These are phyloP conservation scores for Fabriciana adippe DNA, from an alignment of 2,888 invertebrate genomes.

Conservation along the genomic window DNA sequence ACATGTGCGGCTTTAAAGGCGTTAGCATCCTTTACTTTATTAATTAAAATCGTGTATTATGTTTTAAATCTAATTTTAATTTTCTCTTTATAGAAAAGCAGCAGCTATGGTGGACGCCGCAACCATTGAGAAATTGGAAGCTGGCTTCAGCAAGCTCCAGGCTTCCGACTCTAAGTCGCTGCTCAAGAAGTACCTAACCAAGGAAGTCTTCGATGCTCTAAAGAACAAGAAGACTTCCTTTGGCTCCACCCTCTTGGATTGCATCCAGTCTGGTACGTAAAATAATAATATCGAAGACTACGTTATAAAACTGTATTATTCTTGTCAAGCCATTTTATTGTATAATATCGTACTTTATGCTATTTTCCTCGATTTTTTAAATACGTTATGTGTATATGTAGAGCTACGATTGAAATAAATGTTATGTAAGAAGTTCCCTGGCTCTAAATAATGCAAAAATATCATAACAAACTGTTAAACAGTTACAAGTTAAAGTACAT, in stretches of 20 bases:
- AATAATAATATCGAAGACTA: background rate
- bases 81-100: conserved; percentile 84
- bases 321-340: conserved; percentile 1
- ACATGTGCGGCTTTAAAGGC: conserved; percentile 77
- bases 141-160: conserved; percentile 93
- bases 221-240: conserved; percentile 97
- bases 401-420: no score
- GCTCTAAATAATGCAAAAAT: no score
- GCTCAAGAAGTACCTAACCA: conserved; percentile 96
- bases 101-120: conserved; percentile 95
- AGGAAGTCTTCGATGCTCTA: conserved; percentile 94
- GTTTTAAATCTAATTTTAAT: conserved; percentile 2
- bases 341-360: background rate
- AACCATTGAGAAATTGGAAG: conserved; percentile 94
- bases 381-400: no score
- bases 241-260: conserved; percentile 95
- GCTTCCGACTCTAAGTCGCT: conserved; percentile 96
- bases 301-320: background rate
- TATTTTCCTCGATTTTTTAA: no score
- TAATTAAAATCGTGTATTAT: conserved; percentile 9
- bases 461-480: no score
- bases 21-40: conserved; percentile 59
- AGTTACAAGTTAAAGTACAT: no score
- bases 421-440: no score
- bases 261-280: conserved; percentile 93